Conservation (phyloP, 53 echinoderm and acorn worm genomes). For the Zoroaster sp. region DNA sequence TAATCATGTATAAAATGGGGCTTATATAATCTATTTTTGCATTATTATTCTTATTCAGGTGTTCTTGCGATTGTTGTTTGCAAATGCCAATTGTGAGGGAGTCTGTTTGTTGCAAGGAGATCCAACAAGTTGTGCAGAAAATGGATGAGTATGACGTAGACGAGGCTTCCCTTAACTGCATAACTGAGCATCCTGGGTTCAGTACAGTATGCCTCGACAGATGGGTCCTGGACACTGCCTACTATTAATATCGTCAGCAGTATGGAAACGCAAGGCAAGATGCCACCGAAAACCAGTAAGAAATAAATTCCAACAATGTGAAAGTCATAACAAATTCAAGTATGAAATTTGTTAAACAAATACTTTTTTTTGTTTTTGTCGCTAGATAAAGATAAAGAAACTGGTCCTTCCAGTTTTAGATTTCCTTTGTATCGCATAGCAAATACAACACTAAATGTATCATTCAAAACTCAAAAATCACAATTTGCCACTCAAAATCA, state of each 20-base stretch:
- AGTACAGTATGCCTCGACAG: conserved; percentile 9
- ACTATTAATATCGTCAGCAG: neutral
- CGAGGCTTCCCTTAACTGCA: conserved; percentile 16
- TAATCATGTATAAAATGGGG: too few species aligned
- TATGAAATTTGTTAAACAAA: too few species aligned
- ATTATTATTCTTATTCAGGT: conserved; percentile 25
- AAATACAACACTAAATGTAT: too few species aligned
- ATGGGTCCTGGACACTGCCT: conserved; percentile 22
- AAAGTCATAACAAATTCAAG: too few species aligned
- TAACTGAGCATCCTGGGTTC: conserved; percentile 36
- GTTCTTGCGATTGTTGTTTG: conserved; percentile 2
- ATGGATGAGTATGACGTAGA: conserved; percentile 35
- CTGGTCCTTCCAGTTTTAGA: too few species aligned
- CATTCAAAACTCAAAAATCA: neutral
- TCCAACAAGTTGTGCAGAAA: conserved; percentile 3
- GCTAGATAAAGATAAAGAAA: too few species aligned
- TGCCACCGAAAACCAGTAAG: conserved; percentile 1
- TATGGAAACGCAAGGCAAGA: neutral
- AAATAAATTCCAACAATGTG: neutral
- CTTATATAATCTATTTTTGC: too few species aligned
- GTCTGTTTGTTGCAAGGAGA: conserved; percentile 40
- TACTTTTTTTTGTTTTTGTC: too few species aligned
- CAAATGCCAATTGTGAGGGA: conserved; percentile 21
- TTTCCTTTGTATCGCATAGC: too few species aligned
- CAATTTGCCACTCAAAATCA: too few species aligned